phyloP scores from a whole-genome alignment of 1,140 invertebrate species.

The Oreohelix idahoensis region DNA sequence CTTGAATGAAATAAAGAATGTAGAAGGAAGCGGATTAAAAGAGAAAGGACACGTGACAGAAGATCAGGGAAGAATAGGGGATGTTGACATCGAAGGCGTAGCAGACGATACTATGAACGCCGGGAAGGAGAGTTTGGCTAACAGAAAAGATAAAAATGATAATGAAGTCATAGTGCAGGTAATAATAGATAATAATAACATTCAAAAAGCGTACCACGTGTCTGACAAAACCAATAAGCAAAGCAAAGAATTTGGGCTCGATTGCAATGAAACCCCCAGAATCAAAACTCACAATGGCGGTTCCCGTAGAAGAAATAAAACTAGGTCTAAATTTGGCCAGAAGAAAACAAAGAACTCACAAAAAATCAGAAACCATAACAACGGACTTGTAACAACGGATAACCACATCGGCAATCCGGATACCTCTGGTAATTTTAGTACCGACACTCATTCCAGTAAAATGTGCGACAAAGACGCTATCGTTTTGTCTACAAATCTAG shows the following conservation, averaged over 20 bases:
- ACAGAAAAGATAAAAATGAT: background rate
- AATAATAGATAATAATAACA: background rate
- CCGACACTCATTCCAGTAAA: background rate
- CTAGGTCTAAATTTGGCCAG: background rate
- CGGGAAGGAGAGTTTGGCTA: background rate
- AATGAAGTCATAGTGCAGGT: background rate
- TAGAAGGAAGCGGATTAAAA: background rate
- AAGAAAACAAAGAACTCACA: background rate
- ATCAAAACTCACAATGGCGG: background rate
- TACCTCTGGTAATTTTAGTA: background rate
- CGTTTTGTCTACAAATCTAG: background rate
- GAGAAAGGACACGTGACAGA: background rate
- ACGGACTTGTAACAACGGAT: background rate
- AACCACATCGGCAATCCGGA: background rate
- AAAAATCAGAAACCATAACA: background rate
- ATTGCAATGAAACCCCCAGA: background rate
- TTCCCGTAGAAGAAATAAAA: background rate
- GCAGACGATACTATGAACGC: constrained; percentile 1
- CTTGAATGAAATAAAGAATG: background rate
- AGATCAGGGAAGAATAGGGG: background rate
- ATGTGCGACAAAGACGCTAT: background rate
- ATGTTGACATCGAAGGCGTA: background rate
- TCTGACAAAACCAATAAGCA: background rate
- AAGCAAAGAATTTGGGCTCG: background rate
- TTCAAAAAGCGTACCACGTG: background rate